Percentiles rank a stretch among this genome's conserved stretches.
Evolutionary conservation across 2,113 vertebrate species (phyloP).

Genomic region (Danio rerio): DNA sequence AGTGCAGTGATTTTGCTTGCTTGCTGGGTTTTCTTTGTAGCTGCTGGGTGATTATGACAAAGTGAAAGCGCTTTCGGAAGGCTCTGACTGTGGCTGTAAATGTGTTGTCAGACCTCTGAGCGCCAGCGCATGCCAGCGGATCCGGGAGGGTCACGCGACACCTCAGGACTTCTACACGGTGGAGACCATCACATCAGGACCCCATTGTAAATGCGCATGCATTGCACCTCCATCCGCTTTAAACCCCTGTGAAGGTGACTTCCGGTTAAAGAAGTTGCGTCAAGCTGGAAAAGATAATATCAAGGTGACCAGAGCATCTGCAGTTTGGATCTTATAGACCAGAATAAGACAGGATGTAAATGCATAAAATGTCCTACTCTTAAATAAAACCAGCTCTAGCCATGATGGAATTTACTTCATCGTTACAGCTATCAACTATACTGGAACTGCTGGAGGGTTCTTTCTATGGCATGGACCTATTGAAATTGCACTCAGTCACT

Average conservation of each 20-base stretch:
- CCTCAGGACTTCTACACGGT: slow-evolving; percentile 88
- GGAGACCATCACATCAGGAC: slow-evolving; percentile 91
- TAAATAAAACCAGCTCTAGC: background rate
- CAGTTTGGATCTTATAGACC: background rate
- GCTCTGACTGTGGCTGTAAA: slow-evolving; percentile 92
- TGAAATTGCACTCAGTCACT: slow-evolving; percentile 90
- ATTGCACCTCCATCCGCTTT: slow-evolving; percentile 89
- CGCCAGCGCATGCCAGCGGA: slow-evolving; percentile 85
- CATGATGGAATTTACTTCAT: slow-evolving; percentile 65
- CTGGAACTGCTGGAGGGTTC: slow-evolving; percentile 92
- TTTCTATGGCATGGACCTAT: slow-evolving; percentile 90
- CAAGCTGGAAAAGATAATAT: slow-evolving; percentile 84
- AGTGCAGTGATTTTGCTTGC: slow-evolving; percentile 40
- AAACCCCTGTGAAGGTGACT: slow-evolving; percentile 91
- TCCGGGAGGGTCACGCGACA: slow-evolving; percentile 76
- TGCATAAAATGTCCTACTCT: background rate
- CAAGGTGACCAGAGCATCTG: slow-evolving; percentile 81
- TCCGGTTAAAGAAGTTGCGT: slow-evolving; percentile 85
- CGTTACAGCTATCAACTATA: slow-evolving; percentile 85
- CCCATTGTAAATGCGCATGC: slow-evolving; percentile 92
- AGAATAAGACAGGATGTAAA: slow-evolving; percentile 16
- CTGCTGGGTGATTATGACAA: slow-evolving; percentile 96
- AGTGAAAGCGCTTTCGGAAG: slow-evolving; percentile 94
- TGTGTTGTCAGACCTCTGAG: slow-evolving; percentile 93
- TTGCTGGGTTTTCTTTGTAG: slow-evolving; percentile 78